Base-by-base conservation (phyloP, 2,797 vertebrate genomes). In the Picus viridis region DNA sequence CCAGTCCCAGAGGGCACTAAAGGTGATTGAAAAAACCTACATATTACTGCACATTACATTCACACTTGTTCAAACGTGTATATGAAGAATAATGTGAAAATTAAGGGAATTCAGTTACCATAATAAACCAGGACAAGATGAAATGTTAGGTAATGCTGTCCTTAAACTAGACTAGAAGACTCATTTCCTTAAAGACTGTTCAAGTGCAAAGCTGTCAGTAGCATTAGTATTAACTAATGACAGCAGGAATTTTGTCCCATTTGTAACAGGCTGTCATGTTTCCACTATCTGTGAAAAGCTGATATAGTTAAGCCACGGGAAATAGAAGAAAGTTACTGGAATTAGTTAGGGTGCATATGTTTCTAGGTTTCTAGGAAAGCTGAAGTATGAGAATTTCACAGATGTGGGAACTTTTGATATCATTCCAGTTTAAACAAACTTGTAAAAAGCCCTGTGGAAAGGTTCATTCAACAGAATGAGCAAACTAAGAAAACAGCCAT, bases 401-500 rank as follows among this genome's bases (percentile, higher is more conserved):
- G 94, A 93, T 94, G 92, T 95, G 91, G 94, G 92, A 79, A 90
- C 78, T 96, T 96, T 93, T 96, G 95, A 93, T 90, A 93, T 22
- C 78, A 19, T 78, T 95, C 95, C 96, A 97, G 79, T 75, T 95
- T 89, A 96, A 96, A 95, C 84, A 95, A 94, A 92, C 88, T 94
- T 89, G 89, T 82, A 96, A 94, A 83, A 95, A 97, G 96, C 78
- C 82, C 94, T 88, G 73, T 54, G 10, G 94, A 96, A 94, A 95
- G 84, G 63, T 94, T 94, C 92, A 96, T 96, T 97, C 85, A 96
- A 90, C 63, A 86, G 79, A 58, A 96, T 97, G 96, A 97, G 93
- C 92, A 95, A 97, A 97, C 90, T 93, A 96, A 95, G 95, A 81
- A 97, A 97, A 85, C 67, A 97, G 92, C 92, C 96, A 78, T 89